Evolutionary conservation across 2,113 vertebrate genomes (phyloP), one percentile per base, ranked within the genome.

Genomic region (Gallinago media): DNA sequence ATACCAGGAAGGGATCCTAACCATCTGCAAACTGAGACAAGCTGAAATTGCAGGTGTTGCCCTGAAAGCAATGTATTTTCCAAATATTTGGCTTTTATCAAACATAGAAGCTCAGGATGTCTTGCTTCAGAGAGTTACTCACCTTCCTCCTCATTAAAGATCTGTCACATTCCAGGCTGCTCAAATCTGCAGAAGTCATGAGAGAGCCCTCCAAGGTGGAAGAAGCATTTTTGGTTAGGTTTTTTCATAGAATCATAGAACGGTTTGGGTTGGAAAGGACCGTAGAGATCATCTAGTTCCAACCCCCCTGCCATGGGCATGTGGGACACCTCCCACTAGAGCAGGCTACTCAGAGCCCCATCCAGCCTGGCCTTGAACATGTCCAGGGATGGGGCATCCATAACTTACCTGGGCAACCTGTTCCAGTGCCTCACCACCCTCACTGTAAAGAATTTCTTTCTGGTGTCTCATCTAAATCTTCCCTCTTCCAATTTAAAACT

Each of bases 91-190:
- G 59, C 7, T 55, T 46, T 50, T 40, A 54, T 34, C 14, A 65
- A 8, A 31, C 8, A 31, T 2, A 3, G 26, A 61, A 10, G 2
- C 6, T 61, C 6, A n/a, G 10, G 15, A 74, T 27, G 8, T 2
- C 46, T 81, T 82, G 2, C 1, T 63, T 8, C 12, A 5, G 40
- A 34, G 88, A 78, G 4, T 2, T 52, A 3, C 70, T 77, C 15
- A 32, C 3, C 17, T 78, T 58, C 44, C 6, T 78, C 8, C 3
- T 67, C 2, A 58, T 67, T 27, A 66, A 6, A 91, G 4, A 1
- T 79, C 6, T 31, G 11, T 15, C 68, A 32, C 2, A 0, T 38
- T 75, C 4, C 10, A 50, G 3, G 9, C 9, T 84, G 7, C 12
- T 17, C 15, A 71, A 54, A 89, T 52, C 29, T 91, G 27, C 17